phyloP scores from a whole-genome alignment of 37 sponge, comb jelly and placozoan genomes.

The Hexactinellida sp. region DNA sequence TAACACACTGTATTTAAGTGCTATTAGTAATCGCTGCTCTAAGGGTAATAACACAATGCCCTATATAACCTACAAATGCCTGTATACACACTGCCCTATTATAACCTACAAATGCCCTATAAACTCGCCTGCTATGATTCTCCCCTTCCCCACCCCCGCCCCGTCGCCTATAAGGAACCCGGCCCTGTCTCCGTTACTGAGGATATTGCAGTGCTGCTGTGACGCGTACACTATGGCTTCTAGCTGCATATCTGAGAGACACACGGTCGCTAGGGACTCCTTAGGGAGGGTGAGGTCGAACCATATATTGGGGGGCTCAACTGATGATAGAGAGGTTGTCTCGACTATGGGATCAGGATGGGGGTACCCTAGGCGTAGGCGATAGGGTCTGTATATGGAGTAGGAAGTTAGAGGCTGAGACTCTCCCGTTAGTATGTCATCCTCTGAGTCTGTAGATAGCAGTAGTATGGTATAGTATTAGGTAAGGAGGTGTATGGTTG shows the following conservation, averaged over 20 bases:
- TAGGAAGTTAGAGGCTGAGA: background rate
- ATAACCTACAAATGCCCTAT: no score
- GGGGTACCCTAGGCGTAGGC: conserved; percentile 18
- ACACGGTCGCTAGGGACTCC: conserved; percentile 32
- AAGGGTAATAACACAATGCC: no score
- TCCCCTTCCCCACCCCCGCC: conserved; percentile 88
- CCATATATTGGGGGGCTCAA: conserved; percentile 74
- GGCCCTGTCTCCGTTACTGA: conserved; percentile 59
- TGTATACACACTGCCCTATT: no score
- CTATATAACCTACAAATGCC: no score
- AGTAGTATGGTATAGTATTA: no score
- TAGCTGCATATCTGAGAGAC: conserved; percentile 70
- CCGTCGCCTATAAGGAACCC: conserved; percentile 94
- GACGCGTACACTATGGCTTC: conserved; percentile 84
- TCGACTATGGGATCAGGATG: conserved; percentile 88
- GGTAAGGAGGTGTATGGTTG: no score
- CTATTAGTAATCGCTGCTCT: no score
- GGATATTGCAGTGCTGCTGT: conserved; percentile 83
- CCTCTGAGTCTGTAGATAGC: background rate
- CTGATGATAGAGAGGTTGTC: conserved; percentile 83
- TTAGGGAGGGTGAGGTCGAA: conserved; percentile 63
- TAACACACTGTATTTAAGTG: no score
- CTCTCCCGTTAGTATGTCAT: background rate
- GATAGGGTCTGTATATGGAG: background rate
- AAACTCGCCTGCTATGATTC: conserved; percentile 71